Base-by-base conservation (phyloP, 2,797 vertebrate species). In the Champsocephalus esox region DNA sequence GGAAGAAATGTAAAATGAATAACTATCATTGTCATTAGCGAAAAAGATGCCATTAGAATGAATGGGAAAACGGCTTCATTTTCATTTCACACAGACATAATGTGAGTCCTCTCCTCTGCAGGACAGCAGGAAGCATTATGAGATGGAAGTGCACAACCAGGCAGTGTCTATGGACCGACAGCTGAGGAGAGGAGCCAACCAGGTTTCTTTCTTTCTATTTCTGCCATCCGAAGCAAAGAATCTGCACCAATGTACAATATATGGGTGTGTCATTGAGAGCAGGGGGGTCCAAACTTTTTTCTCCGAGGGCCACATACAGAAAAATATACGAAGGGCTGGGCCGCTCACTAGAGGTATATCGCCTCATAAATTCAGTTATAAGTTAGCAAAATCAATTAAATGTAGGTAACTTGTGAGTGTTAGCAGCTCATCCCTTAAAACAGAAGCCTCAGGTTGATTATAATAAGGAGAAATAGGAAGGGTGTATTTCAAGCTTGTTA, bases 51-150 rank as follows among this genome's bases (percentile, higher is more conserved):
- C 24, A 49, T 68, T 64, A 32, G 49, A 46, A 38, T 17, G 7
- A 45, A 58, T 50, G 14, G 52, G 28, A 49, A 24, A 38, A 64
- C 4, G 14, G 17, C 52, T 44, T 52, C 14, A 46, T 45, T 49
- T 38, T 65, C 55, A 52, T 51, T 64, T 41, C 0, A 10, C 11
- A 21, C 0, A 5, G 44, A 44, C 52, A 9, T 70, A 70, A 75
- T 21, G 2, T 67, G 16, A 67, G 48, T 64, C 41, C 12, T 91
- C 4, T 79, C 54, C 77, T 57, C 17, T 85, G 34, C 90, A 99
- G 98, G 92, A 89, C 83, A 99, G 97, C 78, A 95, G 94, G 89
- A 95, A 93, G 79, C 93, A 91, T 13, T 99, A 98, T 5, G 97
- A 99, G 88, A 84, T 94, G 68, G 96, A 97, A 69, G 96, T 97